Conservation (phyloP, 2,888 invertebrate genomes). For the Crioceris asparagi region DNA sequence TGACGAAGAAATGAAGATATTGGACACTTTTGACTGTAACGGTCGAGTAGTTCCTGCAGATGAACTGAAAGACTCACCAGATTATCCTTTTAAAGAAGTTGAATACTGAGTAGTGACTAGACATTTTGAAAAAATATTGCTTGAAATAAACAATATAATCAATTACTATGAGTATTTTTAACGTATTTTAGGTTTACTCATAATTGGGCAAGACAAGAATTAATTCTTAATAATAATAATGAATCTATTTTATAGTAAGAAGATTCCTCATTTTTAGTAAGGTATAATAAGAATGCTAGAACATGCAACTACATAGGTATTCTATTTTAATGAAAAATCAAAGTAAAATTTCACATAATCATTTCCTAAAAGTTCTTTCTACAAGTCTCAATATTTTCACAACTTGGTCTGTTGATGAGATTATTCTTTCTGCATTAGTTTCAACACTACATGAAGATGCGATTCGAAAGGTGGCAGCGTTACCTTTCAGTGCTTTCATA, state of each 20-base stretch:
- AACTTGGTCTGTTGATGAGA: constrained; percentile 19
- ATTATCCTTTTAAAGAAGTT: constrained; percentile 32
- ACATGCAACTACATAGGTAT: too few species aligned
- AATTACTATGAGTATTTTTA: too few species aligned
- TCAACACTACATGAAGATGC: constrained; percentile 33
- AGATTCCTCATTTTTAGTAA: too few species aligned
- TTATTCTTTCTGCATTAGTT: constrained; percentile 20
- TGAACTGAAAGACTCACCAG: constrained; percentile 27
- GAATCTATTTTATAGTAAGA: too few species aligned
- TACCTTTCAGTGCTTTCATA: constrained; percentile 81
- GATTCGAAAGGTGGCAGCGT: constrained; percentile 87
- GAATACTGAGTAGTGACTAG: constrained; percentile 21
- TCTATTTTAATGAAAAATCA: too few species aligned
- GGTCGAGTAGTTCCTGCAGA: constrained; percentile 28
- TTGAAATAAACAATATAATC: too few species aligned
- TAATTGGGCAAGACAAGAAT: too few species aligned
- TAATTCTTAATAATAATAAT: too few species aligned
- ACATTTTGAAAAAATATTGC: too few species aligned
- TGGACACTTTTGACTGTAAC: constrained; percentile 39
- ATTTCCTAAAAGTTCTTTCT: constrained; percentile 15
- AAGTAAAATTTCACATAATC: background rate
- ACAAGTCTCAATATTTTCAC: constrained; percentile 19
- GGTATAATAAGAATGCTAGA: too few species aligned
- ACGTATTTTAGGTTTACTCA: too few species aligned
- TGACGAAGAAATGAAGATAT: constrained; percentile 39